A percentile compares a stretch with the other conserved stretches of the same genome.
Conservation (phyloP, 2,113 vertebrate species). For the Ceuthmochares aereus region DNA sequence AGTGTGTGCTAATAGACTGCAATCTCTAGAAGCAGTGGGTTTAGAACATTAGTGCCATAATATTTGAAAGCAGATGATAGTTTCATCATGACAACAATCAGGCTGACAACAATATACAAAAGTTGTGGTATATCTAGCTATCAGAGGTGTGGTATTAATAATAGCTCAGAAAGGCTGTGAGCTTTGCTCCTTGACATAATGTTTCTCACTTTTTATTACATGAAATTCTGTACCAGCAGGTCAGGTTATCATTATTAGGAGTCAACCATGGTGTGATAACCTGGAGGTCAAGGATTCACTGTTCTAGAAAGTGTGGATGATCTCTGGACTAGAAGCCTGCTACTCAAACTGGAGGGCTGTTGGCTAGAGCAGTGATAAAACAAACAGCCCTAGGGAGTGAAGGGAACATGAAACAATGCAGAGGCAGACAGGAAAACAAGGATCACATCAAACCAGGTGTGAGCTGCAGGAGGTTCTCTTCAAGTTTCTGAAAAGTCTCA, state of each 20-base stretch:
- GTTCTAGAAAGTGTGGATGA: background rate
- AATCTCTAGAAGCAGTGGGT: background rate
- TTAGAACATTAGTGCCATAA: background rate
- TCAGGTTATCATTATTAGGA: background rate
- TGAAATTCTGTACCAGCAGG: background rate
- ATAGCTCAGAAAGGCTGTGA: background rate
- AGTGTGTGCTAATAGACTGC: background rate
- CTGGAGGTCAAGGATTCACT: background rate
- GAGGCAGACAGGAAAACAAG: background rate
- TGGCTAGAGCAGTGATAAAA: background rate
- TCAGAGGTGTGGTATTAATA: background rate
- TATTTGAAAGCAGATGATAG: background rate
- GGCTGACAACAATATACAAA: background rate
- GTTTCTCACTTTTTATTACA: background rate
- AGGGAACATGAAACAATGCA: background rate
- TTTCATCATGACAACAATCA: background rate
- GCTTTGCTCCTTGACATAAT: background rate
- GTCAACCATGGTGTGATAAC: background rate
- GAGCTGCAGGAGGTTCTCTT: background rate
- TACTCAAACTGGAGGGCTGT: background rate
- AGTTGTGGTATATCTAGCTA: background rate
- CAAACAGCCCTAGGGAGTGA: background rate
- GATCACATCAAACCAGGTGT: background rate
- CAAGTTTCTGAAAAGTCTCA: background rate
- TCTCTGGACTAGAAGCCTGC: background rate